These are phyloP conservation scores for Pseudomugil tenellus DNA, from an alignment of 2,797 vertebrate species.

Conservation along the genomic window DNA sequence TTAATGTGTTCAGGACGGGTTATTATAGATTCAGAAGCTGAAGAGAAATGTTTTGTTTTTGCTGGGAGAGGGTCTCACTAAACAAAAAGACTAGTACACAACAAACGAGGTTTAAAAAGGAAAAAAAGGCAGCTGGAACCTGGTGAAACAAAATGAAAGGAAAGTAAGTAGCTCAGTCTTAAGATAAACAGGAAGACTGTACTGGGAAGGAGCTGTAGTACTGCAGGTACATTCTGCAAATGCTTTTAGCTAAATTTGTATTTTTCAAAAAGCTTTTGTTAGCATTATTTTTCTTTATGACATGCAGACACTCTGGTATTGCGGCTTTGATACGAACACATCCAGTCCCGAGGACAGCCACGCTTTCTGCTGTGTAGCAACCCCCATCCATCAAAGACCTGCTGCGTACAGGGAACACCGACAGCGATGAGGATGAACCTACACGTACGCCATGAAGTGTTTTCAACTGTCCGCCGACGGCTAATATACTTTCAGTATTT, in stretches of 20 bases:
- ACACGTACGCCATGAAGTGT: slow-evolving; percentile 18
- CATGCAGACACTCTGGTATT: neutral
- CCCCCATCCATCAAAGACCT: slow-evolving; percentile 36
- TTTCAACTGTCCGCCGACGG: slow-evolving; percentile 44
- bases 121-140: too few species aligned
- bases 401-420: slow-evolving; percentile 7
- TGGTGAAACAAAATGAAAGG: too few species aligned
- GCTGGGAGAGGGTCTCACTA: too few species aligned
- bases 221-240: neutral
- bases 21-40: too few species aligned
- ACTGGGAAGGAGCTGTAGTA: neutral
- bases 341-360: slow-evolving; percentile 16
- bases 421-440: slow-evolving; percentile 37
- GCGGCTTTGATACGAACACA: slow-evolving; percentile 19
- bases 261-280: neutral
- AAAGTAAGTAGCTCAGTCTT: too few species aligned
- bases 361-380: slow-evolving; percentile 4
- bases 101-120: too few species aligned
- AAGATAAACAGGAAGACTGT: too few species aligned
- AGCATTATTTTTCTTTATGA: neutral
- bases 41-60: too few species aligned
- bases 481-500: slow-evolving; percentile 27
- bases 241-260: slow-evolving; percentile 1
- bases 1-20: too few species aligned
- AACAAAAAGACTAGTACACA: too few species aligned